Base-by-base conservation (phyloP, 2,797 vertebrate species). In the Amphiprion clarkii region DNA sequence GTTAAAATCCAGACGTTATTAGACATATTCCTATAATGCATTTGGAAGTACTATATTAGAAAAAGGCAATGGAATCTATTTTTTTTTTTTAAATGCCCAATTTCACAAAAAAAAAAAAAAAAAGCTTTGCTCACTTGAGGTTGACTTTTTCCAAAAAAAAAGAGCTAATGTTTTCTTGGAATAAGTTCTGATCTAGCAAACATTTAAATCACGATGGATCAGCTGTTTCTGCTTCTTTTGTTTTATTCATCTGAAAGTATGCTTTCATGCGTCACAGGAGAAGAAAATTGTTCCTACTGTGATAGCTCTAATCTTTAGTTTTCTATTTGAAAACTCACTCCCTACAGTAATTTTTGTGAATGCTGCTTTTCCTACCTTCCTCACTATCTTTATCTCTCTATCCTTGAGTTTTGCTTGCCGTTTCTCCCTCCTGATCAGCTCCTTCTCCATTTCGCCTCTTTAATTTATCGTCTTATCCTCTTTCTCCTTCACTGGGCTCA, bases 391-490 rank as follows among this genome's bases (percentile, higher is more conserved):
- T 76, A 70, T 85, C 76, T 77, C 71, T 58, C 74, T 80, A 79
- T 78, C 69, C 51, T 72, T 66, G 31, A 62, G 23, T 74, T 82
- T 80, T 60, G 64, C 60, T 46, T 73, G 59, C 52, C 0, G 8
- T 67, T 76, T 75, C 55, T 79, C 55, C 70, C 61, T 70, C 68
- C 66, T 23, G 4, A 83, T 67, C 51, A 67, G 56, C 58, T 82
- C 73, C 48, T 62, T 39, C 36, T 67, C 64, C 71, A 51, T 73
- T 76, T 73, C 52, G 6, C 48, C 39, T 51, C 60, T 75, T 78
- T 67, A 76, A 86, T 86, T 78, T 57, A 70, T 76, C 73, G 70
- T 78, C 67, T 65, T 25, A 75, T 81, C 76, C 62, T 74, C 74
- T 23, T 48, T 73, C 71, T 75, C 51, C 59, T 49, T 75, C 36